phyloP scores from a whole-genome alignment of 2,888 invertebrate species.

The Micoletzkya japonica region DNA sequence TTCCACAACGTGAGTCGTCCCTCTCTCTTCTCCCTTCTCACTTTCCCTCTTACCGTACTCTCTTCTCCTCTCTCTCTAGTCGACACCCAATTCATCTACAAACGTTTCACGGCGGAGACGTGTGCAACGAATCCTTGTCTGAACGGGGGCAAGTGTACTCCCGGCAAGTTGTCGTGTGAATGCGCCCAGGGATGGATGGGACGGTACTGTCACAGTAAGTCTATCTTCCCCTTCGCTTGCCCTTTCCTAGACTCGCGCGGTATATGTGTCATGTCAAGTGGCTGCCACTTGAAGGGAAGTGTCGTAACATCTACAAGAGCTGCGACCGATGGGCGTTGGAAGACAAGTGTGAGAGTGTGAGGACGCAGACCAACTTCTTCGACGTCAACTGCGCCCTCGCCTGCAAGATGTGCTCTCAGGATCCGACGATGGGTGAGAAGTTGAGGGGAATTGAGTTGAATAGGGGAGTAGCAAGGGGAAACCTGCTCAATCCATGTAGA shows the following conservation, averaged over 20 bases:
- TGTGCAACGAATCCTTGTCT: conserved; percentile 58
- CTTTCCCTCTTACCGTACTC: neutral
- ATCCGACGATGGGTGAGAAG: conserved; percentile 47
- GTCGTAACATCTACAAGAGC: conserved; percentile 63
- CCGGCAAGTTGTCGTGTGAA: conserved; percentile 58
- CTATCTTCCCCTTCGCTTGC: neutral
- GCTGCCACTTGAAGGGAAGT: conserved; percentile 50
- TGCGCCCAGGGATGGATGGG: conserved; percentile 63
- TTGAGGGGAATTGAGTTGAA: no score
- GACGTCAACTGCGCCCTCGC: conserved; percentile 63
- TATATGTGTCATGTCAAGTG: neutral
- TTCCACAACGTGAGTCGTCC: conserved; percentile 5
- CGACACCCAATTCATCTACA: conserved; percentile 28
- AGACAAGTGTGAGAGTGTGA: conserved; percentile 59
- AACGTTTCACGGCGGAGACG: conserved; percentile 46
- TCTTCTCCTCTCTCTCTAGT: conserved; percentile 13
- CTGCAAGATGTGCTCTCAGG: conserved; percentile 61
- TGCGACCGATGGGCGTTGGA: conserved; percentile 63
- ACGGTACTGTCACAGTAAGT: conserved; percentile 60
- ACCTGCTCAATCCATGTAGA: no score
- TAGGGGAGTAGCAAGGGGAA: no score
- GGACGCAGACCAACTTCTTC: conserved; percentile 62
- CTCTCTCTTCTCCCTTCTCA: neutral
- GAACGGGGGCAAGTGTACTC: conserved; percentile 56
- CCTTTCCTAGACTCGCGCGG: neutral